phyloP scores from a whole-genome alignment of 2,888 invertebrate species.

The Zelleria hepariella region DNA sequence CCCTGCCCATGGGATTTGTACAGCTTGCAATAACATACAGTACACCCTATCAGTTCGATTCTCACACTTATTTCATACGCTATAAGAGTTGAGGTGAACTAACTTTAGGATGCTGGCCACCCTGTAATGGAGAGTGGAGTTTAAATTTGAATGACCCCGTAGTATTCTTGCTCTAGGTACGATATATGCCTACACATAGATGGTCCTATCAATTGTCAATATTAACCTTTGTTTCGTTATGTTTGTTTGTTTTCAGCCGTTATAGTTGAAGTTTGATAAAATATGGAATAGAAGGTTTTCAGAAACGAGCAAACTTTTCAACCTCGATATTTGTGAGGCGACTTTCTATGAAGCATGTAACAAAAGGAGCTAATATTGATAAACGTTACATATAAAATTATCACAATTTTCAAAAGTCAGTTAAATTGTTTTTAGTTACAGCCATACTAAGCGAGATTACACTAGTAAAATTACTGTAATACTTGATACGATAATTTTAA shows the following conservation, averaged over 20 bases:
- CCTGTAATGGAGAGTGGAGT: slow-evolving; percentile 45
- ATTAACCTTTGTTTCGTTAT: not conserved
- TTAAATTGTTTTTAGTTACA: no score
- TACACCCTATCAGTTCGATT: not conserved
- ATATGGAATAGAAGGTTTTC: not conserved
- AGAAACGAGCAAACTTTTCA: no score
- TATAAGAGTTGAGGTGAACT: not conserved
- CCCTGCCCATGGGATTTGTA: slow-evolving; percentile 51
- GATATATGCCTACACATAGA: not conserved
- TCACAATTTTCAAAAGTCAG: no score
- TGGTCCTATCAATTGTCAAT: slow-evolving; percentile 3
- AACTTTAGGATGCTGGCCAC: slow-evolving; percentile 15
- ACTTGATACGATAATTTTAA: no score
- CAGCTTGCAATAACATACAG: not conserved
- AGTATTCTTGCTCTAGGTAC: slow-evolving; percentile 16
- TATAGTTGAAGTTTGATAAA: not conserved
- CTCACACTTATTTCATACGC: not conserved
- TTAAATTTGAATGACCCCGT: slow-evolving; percentile 67
- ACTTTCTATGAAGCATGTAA: no score
- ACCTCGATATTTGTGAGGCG: no score
- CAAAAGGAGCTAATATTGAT: no score
- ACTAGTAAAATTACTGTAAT: no score
- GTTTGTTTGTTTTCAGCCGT: not conserved
- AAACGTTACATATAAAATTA: no score
- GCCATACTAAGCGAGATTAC: no score